Evolutionary conservation across 1,140 invertebrate genomes (phyloP), one percentile per base, ranked within the genome.

Genomic region (Diorhabda carinulata): DNA sequence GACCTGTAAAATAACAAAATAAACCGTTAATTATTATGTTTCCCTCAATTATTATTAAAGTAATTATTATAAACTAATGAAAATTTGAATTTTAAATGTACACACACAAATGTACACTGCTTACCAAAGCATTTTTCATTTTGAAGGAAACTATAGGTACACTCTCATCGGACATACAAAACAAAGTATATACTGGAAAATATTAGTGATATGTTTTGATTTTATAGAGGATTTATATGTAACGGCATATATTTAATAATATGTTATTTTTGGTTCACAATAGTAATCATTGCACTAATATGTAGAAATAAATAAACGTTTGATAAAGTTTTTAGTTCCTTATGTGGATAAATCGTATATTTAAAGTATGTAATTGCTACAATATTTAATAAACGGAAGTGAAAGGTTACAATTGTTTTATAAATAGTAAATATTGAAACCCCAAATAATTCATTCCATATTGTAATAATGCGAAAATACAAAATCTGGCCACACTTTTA

Each of bases 221-320:
- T 61, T 5, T 61, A 61, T 61, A 41, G 42, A 61, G 3, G 6
- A 59, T 59, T 59, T 6, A 59, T 2, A 59, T 59, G 40, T 59
- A 56, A 52, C 45, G 8, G 8, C 5, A 52, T 6, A 52, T 52
- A n/a, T 43, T 43, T 62, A 62, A 62, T 60, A 3, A 60, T 10
- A 60, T 60, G 58, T 60, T 10, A 60, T 60, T 52, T 60, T 10
- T 60, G 58, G 10, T 60, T 60, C 58, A 60, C 6, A 10, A 60
- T n/a, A 60, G n/a, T 60, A n/a, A 56, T n/a, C 6, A 56, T 56
- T 56, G 52, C 52, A 56, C 2, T 25, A 25, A 25, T 25, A 25
- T 25, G 25, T 25, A 25, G 25, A 25, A 25, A 25, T 25, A 25
- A 25, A 25, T 25, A n/a, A 56, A 6, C 52, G 52, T 56, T 56